These are phyloP conservation scores for Chrysemys picta DNA, from an alignment of 2,113 vertebrate species.

Conservation along the genomic window DNA sequence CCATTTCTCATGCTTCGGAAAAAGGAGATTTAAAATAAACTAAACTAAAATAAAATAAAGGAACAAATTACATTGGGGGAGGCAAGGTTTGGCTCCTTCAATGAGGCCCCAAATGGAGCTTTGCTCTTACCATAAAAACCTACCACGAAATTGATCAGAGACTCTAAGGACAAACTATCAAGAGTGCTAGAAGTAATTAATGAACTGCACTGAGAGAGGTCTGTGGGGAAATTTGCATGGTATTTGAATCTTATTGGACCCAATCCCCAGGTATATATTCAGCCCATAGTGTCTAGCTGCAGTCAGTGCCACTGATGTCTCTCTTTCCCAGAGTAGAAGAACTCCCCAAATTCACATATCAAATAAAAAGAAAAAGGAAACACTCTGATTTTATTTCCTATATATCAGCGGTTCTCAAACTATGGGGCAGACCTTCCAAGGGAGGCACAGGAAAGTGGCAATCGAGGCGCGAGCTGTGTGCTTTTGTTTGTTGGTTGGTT, in stretches of 20 bases:
- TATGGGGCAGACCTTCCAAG: too few species aligned
- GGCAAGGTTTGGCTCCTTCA: background rate
- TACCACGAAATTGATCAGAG: background rate
- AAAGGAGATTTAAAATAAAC: background rate
- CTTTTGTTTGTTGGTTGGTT: too few species aligned
- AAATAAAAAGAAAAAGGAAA: background rate
- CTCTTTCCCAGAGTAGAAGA: constrained; percentile 2
- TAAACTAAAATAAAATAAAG: background rate
- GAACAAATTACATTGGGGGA: background rate
- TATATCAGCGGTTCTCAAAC: too few species aligned
- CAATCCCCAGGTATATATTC: background rate
- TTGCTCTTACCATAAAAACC: background rate
- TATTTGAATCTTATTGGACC: background rate
- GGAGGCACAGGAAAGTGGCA: too few species aligned
- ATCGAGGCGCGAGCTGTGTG: too few species aligned
- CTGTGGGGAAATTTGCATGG: background rate
- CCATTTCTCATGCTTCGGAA: background rate
- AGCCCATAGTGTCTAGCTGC: background rate
- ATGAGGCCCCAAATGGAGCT: constrained; percentile 6
- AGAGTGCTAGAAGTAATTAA: background rate
- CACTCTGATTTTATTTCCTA: background rate
- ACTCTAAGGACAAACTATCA: background rate
- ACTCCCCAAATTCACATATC: background rate
- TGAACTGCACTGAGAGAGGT: background rate
- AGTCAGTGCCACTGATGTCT: background rate